These are phyloP conservation scores for Syndactyla subalaris DNA, from an alignment of 2,797 vertebrate species.

Conservation along the genomic window DNA sequence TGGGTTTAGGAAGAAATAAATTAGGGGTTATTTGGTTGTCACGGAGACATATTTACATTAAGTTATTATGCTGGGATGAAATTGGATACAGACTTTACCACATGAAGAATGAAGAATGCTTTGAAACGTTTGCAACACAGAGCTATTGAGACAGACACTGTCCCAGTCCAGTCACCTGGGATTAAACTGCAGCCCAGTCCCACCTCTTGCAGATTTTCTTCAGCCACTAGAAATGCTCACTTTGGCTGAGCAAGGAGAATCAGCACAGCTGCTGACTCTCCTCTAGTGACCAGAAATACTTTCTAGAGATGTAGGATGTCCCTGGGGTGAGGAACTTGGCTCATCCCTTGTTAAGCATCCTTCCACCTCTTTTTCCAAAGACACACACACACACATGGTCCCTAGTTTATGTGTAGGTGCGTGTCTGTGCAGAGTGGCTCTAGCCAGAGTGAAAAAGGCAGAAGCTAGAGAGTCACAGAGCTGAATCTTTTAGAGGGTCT, in stretches of 20 bases:
- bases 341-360: slow-evolving; percentile 6
- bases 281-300: background rate
- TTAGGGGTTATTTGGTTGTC: background rate
- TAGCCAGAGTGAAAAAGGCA: slow-evolving; percentile 50
- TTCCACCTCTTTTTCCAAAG: slow-evolving; percentile 11
- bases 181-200: background rate
- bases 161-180: slow-evolving; percentile 23
- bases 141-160: slow-evolving; percentile 23
- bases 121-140: slow-evolving; percentile 22
- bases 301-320: background rate
- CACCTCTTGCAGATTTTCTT: background rate
- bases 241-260: slow-evolving; percentile 12
- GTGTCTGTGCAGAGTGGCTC: background rate
- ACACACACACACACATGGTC: background rate
- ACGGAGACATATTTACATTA: slow-evolving; percentile 28
- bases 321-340: background rate
- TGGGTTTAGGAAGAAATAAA: background rate
- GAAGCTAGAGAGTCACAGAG: slow-evolving; percentile 29
- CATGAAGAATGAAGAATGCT: slow-evolving; percentile 48
- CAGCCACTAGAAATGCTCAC: background rate
- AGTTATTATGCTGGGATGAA: slow-evolving; percentile 41
- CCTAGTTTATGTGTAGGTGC: background rate
- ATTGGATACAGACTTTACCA: background rate
- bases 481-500: slow-evolving; percentile 47
- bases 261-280: background rate